A percentile compares a stretch with the other conserved stretches of the same genome.
Conservation (phyloP, 2,888 invertebrate genomes). For the Amphipyra berbera region DNA sequence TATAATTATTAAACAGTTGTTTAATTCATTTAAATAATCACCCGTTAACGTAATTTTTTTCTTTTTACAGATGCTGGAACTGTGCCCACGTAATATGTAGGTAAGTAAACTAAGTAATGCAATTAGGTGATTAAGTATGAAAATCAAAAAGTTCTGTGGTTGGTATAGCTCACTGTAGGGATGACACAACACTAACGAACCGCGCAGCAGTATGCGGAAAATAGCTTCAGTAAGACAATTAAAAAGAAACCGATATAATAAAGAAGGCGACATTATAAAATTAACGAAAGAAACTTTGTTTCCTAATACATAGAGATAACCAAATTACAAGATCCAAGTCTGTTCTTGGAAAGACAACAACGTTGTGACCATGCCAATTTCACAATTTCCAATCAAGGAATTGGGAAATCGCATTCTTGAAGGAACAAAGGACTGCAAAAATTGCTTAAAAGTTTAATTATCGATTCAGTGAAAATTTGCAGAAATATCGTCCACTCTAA, state of each 20-base stretch:
- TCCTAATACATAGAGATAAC: too few species aligned
- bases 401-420: background rate
- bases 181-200: slow-evolving; percentile 31
- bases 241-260: background rate
- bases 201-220: slow-evolving; percentile 21
- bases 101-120: slow-evolving; percentile 71
- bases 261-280: too few species aligned
- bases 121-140: background rate
- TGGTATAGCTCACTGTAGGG: slow-evolving; percentile 8
- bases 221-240: slow-evolving; percentile 2
- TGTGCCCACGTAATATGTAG: slow-evolving; percentile 68
- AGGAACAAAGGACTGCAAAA: slow-evolving; percentile 17
- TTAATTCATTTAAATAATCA: too few species aligned
- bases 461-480: slow-evolving; percentile 61
- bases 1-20: too few species aligned
- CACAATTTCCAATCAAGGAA: too few species aligned
- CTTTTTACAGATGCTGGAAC: slow-evolving; percentile 61
- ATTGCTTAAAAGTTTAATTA: slow-evolving; percentile 17
- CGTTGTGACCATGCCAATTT: too few species aligned
- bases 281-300: background rate
- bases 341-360: too few species aligned
- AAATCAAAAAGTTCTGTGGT: slow-evolving; percentile 2
- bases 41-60: slow-evolving; percentile 12
- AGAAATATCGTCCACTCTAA: slow-evolving; percentile 58
- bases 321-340: too few species aligned